Percentiles rank a stretch among this genome's conserved stretches.
These are phyloP conservation scores for Pogoniulus pusillus DNA, from an alignment of 2,797 vertebrate species.

Conservation along the genomic window DNA sequence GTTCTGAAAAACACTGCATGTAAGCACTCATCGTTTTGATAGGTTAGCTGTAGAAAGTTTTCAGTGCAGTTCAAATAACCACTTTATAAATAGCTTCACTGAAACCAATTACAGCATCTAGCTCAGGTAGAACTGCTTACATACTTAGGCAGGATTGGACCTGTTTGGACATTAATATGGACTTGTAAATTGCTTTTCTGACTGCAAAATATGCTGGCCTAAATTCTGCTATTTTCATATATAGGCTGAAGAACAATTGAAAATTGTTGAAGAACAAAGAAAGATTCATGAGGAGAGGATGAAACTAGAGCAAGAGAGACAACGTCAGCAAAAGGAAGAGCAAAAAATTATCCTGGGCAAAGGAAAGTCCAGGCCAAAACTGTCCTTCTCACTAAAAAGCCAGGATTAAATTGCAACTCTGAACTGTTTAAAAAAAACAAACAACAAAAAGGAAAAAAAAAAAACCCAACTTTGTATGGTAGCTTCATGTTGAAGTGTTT, in stretches of 20 bases:
- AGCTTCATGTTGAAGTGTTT: slow-evolving; percentile 92
- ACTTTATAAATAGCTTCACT: slow-evolving; percentile 9
- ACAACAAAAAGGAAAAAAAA: slow-evolving; percentile 36
- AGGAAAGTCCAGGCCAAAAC: slow-evolving; percentile 97
- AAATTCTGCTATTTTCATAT: slow-evolving; percentile 49
- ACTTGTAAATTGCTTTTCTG: slow-evolving; percentile 43
- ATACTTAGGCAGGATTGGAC: slow-evolving; percentile 1
- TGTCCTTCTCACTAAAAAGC: slow-evolving; percentile 97
- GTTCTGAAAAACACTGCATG: background rate
- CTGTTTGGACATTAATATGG: background rate
- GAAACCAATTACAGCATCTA: background rate
- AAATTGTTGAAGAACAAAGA: slow-evolving; percentile 99
- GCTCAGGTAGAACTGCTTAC: background rate
- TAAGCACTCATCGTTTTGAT: background rate
- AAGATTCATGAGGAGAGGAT: slow-evolving; percentile 99
- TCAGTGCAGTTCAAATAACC: background rate
- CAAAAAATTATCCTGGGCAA: slow-evolving; percentile 99
- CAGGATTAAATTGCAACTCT: slow-evolving; percentile 85
- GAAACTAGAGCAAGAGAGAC: slow-evolving; percentile 99
- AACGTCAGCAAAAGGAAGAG: slow-evolving; percentile 98
- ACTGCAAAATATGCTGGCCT: slow-evolving; percentile 23
- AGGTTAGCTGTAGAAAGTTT: background rate
- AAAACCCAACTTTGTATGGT: slow-evolving; percentile 75
- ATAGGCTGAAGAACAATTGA: slow-evolving; percentile 98
- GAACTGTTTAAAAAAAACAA: slow-evolving; percentile 72